phyloP scores from a whole-genome alignment of 2,113 vertebrate species.

The Polypterus senegalus region DNA sequence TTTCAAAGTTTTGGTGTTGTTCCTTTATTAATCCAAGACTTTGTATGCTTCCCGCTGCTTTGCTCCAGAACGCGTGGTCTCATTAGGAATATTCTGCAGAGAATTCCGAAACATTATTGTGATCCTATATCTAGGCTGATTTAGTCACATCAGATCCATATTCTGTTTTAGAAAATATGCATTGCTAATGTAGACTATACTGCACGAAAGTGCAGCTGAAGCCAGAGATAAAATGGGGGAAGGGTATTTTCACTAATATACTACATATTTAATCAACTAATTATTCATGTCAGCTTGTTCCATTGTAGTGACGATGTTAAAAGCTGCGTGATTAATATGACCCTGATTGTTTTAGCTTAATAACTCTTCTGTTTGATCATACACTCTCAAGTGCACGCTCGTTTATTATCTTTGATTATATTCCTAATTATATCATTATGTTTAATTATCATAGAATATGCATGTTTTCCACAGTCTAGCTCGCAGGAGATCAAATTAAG shows the following conservation, averaged over 20 bases:
- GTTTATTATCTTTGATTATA: constrained; percentile 51
- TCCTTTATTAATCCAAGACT: no score
- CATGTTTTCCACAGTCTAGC: constrained; percentile 21
- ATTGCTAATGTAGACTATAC: no score
- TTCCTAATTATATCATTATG: constrained; percentile 48
- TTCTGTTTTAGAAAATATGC: no score
- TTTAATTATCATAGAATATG: constrained; percentile 44
- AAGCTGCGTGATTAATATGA: constrained; percentile 16
- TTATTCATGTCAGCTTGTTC: constrained; percentile 1
- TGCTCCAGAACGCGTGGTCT: no score
- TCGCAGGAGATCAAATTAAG: constrained; percentile 25
- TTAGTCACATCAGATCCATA: no score
- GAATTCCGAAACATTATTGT: no score
- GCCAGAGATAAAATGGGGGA: constrained; percentile 2
- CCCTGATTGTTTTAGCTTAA: constrained; percentile 32
- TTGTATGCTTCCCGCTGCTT: no score
- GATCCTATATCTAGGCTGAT: no score
- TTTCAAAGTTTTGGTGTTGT: no score
- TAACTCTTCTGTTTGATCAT: constrained; percentile 37
- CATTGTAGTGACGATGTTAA: constrained; percentile 11
- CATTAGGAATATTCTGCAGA: no score
- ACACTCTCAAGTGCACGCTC: constrained; percentile 20
- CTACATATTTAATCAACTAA: background rate
- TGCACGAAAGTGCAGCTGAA: no score
- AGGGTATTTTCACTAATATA: constrained; percentile 10